These are phyloP conservation scores for Pachypanchax playfairii DNA, from an alignment of 2,113 vertebrate genomes.

Conservation along the genomic window DNA sequence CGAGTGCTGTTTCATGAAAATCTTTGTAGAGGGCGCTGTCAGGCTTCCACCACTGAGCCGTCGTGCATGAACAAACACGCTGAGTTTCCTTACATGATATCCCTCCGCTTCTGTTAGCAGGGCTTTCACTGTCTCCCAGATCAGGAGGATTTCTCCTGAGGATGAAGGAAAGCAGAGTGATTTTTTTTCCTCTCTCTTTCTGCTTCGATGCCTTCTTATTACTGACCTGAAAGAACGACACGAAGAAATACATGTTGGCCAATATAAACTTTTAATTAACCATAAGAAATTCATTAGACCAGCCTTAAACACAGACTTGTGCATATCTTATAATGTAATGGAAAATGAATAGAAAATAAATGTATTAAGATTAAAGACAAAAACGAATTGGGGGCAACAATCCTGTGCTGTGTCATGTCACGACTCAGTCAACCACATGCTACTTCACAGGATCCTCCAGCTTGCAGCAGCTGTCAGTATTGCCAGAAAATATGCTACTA, in stretches of 20 bases:
- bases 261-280: too few relatives aligned
- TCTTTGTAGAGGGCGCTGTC: constrained; percentile 53
- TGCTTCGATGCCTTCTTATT: constrained; percentile 40
- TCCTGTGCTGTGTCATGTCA: too few relatives aligned
- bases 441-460: too few relatives aligned
- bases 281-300: neutral
- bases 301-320: neutral
- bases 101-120: constrained; percentile 34
- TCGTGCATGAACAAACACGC: constrained; percentile 9
- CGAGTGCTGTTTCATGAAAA: constrained; percentile 19
- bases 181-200: constrained; percentile 22
- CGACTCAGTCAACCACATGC: too few relatives aligned
- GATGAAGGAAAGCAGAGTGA: constrained; percentile 15
- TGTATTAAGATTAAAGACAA: too few relatives aligned
- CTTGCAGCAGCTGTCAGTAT: too few relatives aligned
- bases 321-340: too few relatives aligned
- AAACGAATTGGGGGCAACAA: too few relatives aligned
- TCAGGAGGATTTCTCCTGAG: constrained; percentile 33
- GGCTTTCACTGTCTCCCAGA: constrained; percentile 36
- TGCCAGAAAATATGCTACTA: too few relatives aligned
- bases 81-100: constrained; percentile 33
- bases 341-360: too few relatives aligned
- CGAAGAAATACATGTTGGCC: constrained; percentile 8
- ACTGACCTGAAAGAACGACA: constrained; percentile 52
- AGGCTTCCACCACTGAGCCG: constrained; percentile 30